phyloP scores from a whole-genome alignment of 2,113 vertebrate genomes.

The Fulica atra region DNA sequence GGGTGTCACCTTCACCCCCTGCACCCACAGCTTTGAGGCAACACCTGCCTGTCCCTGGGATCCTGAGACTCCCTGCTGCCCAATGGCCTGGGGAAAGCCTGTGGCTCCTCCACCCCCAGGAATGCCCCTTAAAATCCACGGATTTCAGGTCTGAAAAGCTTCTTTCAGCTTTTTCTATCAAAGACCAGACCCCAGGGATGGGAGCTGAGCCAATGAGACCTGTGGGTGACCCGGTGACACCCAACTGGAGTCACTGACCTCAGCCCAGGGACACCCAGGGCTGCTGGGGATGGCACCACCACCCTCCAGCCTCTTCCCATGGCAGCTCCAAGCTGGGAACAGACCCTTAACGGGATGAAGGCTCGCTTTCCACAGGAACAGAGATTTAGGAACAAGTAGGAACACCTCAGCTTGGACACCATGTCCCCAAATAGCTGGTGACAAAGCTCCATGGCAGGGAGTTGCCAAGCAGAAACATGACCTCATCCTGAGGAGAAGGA shows the following conservation, averaged over 20 bases:
- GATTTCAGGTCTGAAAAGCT: background rate
- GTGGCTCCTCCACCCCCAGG: background rate
- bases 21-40: background rate
- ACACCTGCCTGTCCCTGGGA: rapidly evolving
- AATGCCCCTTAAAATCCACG: background rate
- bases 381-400: background rate
- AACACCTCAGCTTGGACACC: background rate
- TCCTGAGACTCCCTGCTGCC: background rate
- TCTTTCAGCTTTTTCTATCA: background rate
- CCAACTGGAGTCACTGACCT: rapidly evolving
- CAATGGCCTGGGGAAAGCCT: background rate
- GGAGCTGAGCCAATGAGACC: background rate
- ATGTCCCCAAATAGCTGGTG: background rate
- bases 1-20: no score
- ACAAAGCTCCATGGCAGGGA: rapidly evolving
- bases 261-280: background rate
- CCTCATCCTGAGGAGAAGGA: background rate
- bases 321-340: background rate
- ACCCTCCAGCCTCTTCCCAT: background rate
- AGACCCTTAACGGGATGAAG: background rate
- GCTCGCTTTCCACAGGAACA: background rate
- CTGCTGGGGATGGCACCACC: rapidly evolving
- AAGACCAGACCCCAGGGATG: rapidly evolving
- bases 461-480: no score
- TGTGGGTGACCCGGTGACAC: background rate